These are phyloP conservation scores for Drosophila kurseongensis DNA, from an alignment of 1,140 invertebrate species.

Conservation along the genomic window DNA sequence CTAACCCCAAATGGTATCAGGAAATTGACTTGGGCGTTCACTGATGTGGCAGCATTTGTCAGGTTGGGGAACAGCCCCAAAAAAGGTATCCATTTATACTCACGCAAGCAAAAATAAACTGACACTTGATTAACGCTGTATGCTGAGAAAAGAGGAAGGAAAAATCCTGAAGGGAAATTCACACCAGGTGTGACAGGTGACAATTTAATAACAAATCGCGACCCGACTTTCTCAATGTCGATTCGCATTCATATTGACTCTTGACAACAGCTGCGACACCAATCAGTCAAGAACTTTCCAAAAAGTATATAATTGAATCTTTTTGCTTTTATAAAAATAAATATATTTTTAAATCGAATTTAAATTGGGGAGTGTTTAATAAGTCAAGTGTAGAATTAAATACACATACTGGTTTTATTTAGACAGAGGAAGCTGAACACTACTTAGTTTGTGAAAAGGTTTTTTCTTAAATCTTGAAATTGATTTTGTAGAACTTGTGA, in stretches of 20 bases:
- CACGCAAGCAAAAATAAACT: slow-evolving; percentile 4
- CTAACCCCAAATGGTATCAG: slow-evolving; percentile 19
- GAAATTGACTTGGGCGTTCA: slow-evolving; percentile 32
- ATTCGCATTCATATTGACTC: slow-evolving; percentile 58
- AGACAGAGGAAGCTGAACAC: too few species aligned
- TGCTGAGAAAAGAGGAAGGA: not conserved
- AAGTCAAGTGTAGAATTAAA: too few species aligned
- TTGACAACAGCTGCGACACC: slow-evolving; percentile 23
- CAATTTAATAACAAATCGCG: slow-evolving; percentile 65
- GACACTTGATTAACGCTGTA: slow-evolving; percentile 18
- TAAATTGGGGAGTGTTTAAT: slow-evolving; percentile 1
- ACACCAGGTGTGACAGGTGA: slow-evolving; percentile 59
- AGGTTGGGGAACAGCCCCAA: slow-evolving; percentile 14
- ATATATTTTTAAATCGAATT: not conserved
- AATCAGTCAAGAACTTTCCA: slow-evolving; percentile 33
- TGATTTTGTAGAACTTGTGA: too few species aligned
- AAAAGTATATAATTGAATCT: slow-evolving; percentile 8
- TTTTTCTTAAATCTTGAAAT: too few species aligned
- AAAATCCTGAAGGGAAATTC: slow-evolving; percentile 47
- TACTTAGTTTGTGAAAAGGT: too few species aligned
- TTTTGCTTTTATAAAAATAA: not conserved
- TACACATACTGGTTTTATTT: too few species aligned
- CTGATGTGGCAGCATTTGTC: slow-evolving; percentile 61
- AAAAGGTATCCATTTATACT: slow-evolving; percentile 1
- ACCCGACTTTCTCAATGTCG: slow-evolving; percentile 16